Evolutionary conservation across 2,113 vertebrate species (phyloP), one percentile per base, ranked within the genome.

Genomic region (Corythoichthys haematopterus): DNA sequence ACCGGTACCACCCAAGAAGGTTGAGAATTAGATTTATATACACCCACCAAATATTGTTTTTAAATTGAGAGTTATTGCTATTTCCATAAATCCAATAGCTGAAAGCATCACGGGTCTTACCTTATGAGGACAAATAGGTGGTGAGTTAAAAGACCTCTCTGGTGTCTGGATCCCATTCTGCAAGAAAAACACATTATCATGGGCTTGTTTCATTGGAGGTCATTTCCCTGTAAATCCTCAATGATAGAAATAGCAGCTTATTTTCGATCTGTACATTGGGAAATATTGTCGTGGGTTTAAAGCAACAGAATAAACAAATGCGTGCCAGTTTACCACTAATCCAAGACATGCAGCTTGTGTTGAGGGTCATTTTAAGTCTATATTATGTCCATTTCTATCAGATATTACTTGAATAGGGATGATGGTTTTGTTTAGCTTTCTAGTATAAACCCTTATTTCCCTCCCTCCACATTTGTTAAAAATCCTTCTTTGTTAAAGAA

Each of bases 81-180:
- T 74, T 74, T 73, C 14, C n/a, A 14, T 28, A 6, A 62, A 45
- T 70, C 40, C 47, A 48, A 37, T 43, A 64, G 37, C 20, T 78
- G 65, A 61, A 66, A 68, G 67, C 47, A 71, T 65, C 35, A 55
- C 57, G 60, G 58, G 47, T 74, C 84, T 92, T 88, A 93, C 92
- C 91, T 93, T 92, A 86, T 93, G 92, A 69, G 92, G 90, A 81
- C 92, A 93, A 64, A 86, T 88, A 65, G 85, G 78, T 28, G 88
- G 75, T 12, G 90, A 87, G 83, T 73, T 79, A 74, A 92, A 87
- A 74, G 91, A 83, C 76, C 85, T 90, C 70, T 93, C 90, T 33
- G 89, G 85, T 56, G 88, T 90, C 77, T 90, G 90, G 78, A 71
- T 78, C 45, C 65, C 85, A 81, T 91, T 92, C 91, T 92, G 78